Conservation (phyloP, 2,113 vertebrate genomes). For the Siniperca knerii region DNA sequence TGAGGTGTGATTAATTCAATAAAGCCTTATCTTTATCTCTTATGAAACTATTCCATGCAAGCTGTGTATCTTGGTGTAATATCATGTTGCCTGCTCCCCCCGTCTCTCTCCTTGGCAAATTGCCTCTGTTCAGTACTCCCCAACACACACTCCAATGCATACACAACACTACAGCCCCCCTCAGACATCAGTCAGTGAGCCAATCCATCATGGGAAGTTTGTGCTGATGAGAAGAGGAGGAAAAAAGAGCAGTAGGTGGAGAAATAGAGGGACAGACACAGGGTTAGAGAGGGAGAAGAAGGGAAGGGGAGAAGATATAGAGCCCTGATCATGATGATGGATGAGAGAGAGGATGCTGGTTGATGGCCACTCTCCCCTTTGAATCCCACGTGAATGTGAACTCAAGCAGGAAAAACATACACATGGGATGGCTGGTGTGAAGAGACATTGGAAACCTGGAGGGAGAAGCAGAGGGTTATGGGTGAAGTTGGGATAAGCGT, state of each 20-base stretch:
- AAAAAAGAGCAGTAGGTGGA: slow-evolving; percentile 21
- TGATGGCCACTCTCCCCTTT: slow-evolving; percentile 45
- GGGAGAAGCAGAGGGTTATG: slow-evolving; percentile 9
- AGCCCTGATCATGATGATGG: slow-evolving; percentile 63
- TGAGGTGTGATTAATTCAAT: slow-evolving; percentile 36
- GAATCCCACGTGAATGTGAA: slow-evolving; percentile 28
- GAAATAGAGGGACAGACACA: slow-evolving; percentile 28
- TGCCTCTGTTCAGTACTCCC: slow-evolving; percentile 28
- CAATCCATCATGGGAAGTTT: slow-evolving; percentile 74
- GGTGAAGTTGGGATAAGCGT: not conserved
- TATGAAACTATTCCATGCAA: slow-evolving; percentile 5
- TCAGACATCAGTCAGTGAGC: slow-evolving; percentile 66
- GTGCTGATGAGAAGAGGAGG: slow-evolving; percentile 52
- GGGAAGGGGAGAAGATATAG: slow-evolving; percentile 34
- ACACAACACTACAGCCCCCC: slow-evolving; percentile 43
- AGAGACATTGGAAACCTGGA: slow-evolving; percentile 16
- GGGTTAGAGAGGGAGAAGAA: slow-evolving; percentile 23
- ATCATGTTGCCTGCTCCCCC: slow-evolving; percentile 36
- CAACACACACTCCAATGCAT: slow-evolving; percentile 40
- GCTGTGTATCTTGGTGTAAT: slow-evolving; percentile 34
- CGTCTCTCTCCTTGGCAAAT: slow-evolving; percentile 56
- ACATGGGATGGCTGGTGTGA: slow-evolving; percentile 19
- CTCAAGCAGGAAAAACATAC: slow-evolving; percentile 7
- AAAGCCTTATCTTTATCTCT: slow-evolving; percentile 24
- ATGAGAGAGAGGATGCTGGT: slow-evolving; percentile 61